Evolutionary conservation across 2,888 invertebrate species (phyloP), one percentile per base, ranked within the genome.

Genomic region (Ochropacha duplaris): DNA sequence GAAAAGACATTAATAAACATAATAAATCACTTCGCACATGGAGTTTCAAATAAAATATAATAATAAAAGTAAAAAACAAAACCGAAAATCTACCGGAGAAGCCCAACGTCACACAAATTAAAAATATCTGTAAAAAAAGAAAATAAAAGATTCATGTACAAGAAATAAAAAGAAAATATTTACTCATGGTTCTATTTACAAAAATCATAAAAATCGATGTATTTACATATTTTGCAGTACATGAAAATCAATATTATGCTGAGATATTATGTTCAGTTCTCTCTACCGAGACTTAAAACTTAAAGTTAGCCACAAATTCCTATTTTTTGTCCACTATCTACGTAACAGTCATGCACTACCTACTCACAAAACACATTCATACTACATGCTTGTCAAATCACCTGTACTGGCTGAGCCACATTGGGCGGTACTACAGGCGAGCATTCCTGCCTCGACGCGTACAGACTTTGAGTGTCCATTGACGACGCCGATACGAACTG

Each of bases 61-160:
- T 71, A 65, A 66, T 71, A 67, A 70, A 72, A 70, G 67, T 66
- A 71, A 65, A 71, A 74, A 74, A 69, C 68, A 79, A 82, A 88
- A 84, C 84, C 83, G 78, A 85, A 86, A 85, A 73, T 87, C 90
- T 89, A 90, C 90, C 90, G 87, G 88, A 88, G 86, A 80, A 82
- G 86, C 90, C 90, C 89, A 90, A 86, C 79, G 80, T 83, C 44
- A n/a, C 84, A 88, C 82, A 88, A 19, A 52, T 31, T 31, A 12
- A 28, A 81, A 86, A 81, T 74, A 71, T 74, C 68, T 84, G 88
- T 89, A 86, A 71, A 87, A 89, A 88, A 83, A 81, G 79, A 78
- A 78, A 78, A 79, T 79, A 78, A 65, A 72, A 69, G 68, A 69
- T 67, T 71, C 64, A 78, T 76, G 75, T 72, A 81, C 71, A 76